Conservation (phyloP, 2,888 invertebrate genomes). For the Dryomyza anilis region DNA sequence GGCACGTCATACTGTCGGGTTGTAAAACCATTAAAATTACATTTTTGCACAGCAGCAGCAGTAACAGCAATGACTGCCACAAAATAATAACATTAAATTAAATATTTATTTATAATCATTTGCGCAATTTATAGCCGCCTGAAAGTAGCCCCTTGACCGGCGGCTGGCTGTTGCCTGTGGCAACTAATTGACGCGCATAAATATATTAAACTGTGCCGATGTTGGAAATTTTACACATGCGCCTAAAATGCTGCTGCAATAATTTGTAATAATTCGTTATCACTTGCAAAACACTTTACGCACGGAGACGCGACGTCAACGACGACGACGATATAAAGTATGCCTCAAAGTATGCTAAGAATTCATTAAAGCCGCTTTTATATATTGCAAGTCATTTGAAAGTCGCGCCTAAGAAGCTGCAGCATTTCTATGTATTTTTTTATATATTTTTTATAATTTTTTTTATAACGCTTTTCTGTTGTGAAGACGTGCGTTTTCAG, state of each 20-base stretch:
- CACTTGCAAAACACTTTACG: slow-evolving; percentile 9
- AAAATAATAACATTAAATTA: too few relatives aligned
- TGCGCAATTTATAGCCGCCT: neutral
- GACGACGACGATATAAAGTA: neutral
- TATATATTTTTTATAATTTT: too few relatives aligned
- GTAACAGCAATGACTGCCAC: slow-evolving; percentile 1
- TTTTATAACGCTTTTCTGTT: too few relatives aligned
- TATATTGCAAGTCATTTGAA: neutral
- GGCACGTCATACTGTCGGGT: neutral
- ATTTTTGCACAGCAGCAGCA: neutral
- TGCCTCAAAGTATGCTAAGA: slow-evolving; percentile 3
- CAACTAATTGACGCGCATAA: too few relatives aligned
- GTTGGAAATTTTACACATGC: neutral
- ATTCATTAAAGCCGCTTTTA: slow-evolving; percentile 14
- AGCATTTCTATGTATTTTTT: too few relatives aligned
- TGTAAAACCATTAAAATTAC: slow-evolving; percentile 7
- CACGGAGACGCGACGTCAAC: neutral
- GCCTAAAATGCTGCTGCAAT: slow-evolving; percentile 12
- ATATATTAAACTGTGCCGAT: too few relatives aligned
- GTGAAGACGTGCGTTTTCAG: neutral
- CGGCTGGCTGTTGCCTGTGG: too few relatives aligned
- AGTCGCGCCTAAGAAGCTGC: neutral
- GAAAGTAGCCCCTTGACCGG: neutral
- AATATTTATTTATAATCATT: slow-evolving; percentile 2
- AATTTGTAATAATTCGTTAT: slow-evolving; percentile 17